Percentiles rank a stretch among this genome's conserved stretches.
These are phyloP conservation scores for Zootermopsis nevadensis DNA, from an alignment of 2,888 invertebrate species.

Conservation along the genomic window DNA sequence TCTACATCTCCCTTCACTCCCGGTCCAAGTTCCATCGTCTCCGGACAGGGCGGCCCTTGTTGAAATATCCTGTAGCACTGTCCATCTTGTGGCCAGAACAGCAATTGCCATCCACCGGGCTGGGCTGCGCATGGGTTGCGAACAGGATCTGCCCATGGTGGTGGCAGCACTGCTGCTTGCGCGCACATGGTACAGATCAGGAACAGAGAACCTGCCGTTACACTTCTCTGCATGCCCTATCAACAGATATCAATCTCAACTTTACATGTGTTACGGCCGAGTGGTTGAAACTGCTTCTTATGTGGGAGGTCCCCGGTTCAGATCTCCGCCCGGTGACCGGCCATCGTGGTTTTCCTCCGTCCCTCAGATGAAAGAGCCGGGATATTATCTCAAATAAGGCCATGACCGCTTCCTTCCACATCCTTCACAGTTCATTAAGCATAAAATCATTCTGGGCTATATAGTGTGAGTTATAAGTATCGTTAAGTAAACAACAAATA, in stretches of 20 bases:
- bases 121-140: constrained; percentile 85
- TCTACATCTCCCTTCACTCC: constrained; percentile 75
- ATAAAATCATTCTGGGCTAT: no score
- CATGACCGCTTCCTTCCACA: no score
- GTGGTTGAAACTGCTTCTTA: no score
- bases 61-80: constrained; percentile 90
- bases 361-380: no score
- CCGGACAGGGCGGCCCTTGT: constrained; percentile 75
- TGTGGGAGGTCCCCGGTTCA: no score
- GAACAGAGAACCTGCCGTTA: constrained; percentile 44
- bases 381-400: no score
- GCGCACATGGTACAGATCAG: constrained; percentile 55
- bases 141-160: constrained; percentile 86
- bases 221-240: constrained; percentile 46
- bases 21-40: constrained; percentile 81
- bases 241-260: background rate
- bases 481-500: no score
- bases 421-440: no score
- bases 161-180: constrained; percentile 78
- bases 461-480: no score
- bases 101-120: constrained; percentile 85
- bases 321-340: no score
- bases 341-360: no score
- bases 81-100: constrained; percentile 86
- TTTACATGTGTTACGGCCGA: no score